These are phyloP conservation scores for Schizopygopsis pylzovi DNA, from an alignment of 2,797 vertebrate genomes.

Conservation along the genomic window DNA sequence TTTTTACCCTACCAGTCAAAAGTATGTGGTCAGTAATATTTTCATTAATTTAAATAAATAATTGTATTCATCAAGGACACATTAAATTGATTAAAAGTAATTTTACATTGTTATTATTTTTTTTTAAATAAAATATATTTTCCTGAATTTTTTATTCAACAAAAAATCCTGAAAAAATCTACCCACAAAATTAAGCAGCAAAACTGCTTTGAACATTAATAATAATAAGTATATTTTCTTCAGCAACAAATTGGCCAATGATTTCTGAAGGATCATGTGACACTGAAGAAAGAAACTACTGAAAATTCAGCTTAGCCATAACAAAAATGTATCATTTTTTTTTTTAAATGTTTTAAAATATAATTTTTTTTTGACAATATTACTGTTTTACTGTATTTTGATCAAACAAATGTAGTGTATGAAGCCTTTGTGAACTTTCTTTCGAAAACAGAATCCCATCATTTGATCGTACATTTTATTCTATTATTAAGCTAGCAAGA, in stretches of 20 bases:
- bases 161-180: background rate
- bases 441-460: background rate
- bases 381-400: background rate
- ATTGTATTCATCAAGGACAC: background rate
- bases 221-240: background rate
- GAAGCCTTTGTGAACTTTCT: background rate
- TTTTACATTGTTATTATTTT: too few relatives aligned
- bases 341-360: background rate
- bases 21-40: background rate
- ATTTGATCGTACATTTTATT: background rate
- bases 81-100: too few relatives aligned
- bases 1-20: background rate
- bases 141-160: background rate
- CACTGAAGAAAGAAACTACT: background rate
- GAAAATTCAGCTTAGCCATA: background rate
- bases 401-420: background rate
- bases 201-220: background rate
- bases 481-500: background rate
- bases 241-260: background rate
- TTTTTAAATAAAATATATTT: too few relatives aligned
- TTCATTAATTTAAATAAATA: background rate
- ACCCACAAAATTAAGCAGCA: background rate
- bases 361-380: background rate
- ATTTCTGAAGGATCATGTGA: background rate
- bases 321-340: background rate